Evolutionary conservation across 2,113 vertebrate genomes (phyloP), one percentile per base, ranked within the genome.

Genomic region (Danionella cerebrum): DNA sequence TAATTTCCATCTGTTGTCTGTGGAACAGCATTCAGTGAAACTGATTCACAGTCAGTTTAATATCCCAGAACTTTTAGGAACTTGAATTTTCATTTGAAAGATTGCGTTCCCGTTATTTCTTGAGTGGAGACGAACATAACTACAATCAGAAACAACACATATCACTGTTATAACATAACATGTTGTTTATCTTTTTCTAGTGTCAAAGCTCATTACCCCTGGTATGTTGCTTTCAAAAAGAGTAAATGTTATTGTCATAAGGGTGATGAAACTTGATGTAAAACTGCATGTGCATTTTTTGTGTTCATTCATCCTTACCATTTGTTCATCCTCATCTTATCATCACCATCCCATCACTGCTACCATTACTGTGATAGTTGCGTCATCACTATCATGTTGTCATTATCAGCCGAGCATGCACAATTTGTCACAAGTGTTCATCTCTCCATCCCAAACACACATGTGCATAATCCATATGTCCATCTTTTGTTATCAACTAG

Each of bases 171-270:
- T n/a, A 4, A 62, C 76, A 71, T 76, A 78, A 85, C 19, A 0
- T 13, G 35, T 73, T 83, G 76, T 83, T 57, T 57, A 16, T 84
- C 63, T 84, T 72, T 65, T 84, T 82, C 79, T 83, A 96, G 93
- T 88, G 80, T 86, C 89, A 74, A 89, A 83, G 72, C 25, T 82
- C 78, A 78, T 79, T 79, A 83, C 85, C 16, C 84, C 78, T 69
- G 91, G 93, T 97, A 92, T 86, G 92, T 85, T 59, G 29, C 57
- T 67, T 57, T 35, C 68, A 66, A 60, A 11, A 47, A 66, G 69
- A 67, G 57, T 66, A 72, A 65, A 47, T 64, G 39, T 6, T 36
- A 65, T 13, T 42, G 44, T 21, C 5, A 41, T 36, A 12, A 72
- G 41, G 36, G 62, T 59, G 18, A 66, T 18, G 21, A 44, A 70